These are phyloP conservation scores for Gyps fulvus DNA, from an alignment of 2,113 vertebrate genomes.

Conservation along the genomic window DNA sequence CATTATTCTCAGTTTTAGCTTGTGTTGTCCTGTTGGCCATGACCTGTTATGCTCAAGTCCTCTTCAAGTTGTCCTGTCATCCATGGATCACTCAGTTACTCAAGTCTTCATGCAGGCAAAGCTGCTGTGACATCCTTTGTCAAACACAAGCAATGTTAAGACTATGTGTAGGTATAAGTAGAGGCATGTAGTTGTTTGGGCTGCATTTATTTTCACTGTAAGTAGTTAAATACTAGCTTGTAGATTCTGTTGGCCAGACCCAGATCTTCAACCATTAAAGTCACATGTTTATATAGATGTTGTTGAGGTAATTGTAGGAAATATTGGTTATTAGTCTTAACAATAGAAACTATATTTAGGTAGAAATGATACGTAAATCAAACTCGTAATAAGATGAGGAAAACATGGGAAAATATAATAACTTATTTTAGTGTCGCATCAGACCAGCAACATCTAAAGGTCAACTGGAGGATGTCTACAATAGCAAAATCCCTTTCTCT, in stretches of 20 bases:
- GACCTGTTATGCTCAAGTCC: not conserved
- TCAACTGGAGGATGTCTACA: not conserved
- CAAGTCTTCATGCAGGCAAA: not conserved
- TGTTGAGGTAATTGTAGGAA: not conserved
- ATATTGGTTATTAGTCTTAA: not conserved
- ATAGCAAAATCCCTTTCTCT: not conserved
- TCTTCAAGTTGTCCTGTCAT: not conserved
- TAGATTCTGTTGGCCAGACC: not conserved
- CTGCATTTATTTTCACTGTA: not conserved
- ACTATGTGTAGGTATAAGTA: not conserved
- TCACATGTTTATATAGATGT: not conserved
- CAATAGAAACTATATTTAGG: not conserved
- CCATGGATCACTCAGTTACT: not conserved
- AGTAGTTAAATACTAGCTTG: not conserved
- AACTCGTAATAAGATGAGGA: not conserved
- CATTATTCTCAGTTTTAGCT: not conserved
- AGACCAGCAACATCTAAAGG: not conserved
- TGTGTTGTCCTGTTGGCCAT: not conserved
- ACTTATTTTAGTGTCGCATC: not conserved
- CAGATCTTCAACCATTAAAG: not conserved
- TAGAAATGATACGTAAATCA: not conserved
- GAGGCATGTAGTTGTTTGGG: not conserved
- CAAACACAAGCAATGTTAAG: not conserved
- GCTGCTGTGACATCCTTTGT: not conserved
- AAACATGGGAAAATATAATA: not conserved